A percentile compares a stretch with the other conserved stretches of the same genome.
Conservation (phyloP, 2,797 vertebrate species). For the Tamandua tetradactyla region DNA sequence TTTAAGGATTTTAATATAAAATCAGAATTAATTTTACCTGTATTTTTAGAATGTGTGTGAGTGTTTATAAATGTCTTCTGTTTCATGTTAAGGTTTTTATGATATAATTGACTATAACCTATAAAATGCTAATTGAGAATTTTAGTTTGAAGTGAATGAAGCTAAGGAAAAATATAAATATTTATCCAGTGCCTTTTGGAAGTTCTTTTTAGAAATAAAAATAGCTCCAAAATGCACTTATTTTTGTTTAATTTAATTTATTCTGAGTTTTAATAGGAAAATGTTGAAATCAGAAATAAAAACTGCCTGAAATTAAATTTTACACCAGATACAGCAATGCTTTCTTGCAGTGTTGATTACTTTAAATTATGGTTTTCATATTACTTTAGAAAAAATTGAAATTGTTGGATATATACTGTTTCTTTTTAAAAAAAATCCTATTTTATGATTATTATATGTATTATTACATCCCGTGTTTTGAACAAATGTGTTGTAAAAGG, state of each 20-base stretch:
- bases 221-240: background rate
- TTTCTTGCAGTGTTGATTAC: background rate
- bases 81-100: background rate
- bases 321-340: background rate
- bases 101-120: background rate
- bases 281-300: slow-evolving; percentile 21
- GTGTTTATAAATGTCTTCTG: background rate
- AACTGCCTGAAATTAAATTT: background rate
- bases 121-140: slow-evolving; percentile 10
- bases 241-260: background rate
- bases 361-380: slow-evolving; percentile 24
- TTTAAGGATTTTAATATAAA: background rate
- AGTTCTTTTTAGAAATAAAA: background rate
- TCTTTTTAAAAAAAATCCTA: background rate
- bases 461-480: no score
- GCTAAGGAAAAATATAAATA: background rate
- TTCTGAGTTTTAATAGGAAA: slow-evolving; percentile 12
- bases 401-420: background rate
- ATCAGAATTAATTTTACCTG: background rate
- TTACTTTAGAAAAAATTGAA: background rate
- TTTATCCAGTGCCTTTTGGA: slow-evolving; percentile 7
- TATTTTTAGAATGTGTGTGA: background rate
- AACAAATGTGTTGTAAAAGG: no score
- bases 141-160: background rate
- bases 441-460: no score